Evolutionary conservation across 1,140 invertebrate species (phyloP).

Genomic region (Pissodes strobi): DNA sequence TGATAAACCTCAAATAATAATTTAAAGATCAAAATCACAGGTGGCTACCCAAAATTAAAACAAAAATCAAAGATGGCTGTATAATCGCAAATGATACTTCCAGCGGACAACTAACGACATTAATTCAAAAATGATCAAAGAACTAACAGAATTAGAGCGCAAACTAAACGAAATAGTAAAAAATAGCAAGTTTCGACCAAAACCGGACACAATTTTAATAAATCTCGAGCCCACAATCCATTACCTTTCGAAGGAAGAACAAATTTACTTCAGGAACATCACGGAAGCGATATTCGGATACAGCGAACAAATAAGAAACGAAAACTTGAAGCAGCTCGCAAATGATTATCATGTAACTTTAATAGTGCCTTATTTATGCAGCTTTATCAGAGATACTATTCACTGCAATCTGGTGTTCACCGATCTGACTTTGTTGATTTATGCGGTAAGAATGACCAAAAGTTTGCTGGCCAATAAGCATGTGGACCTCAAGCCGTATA

Average conservation of each 20-base stretch:
- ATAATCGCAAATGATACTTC: too few species aligned
- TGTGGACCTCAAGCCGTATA: constrained; percentile 31
- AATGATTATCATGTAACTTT: constrained; percentile 38
- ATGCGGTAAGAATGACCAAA: constrained; percentile 40
- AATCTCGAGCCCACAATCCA: constrained; percentile 38
- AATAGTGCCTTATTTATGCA: constrained; percentile 38
- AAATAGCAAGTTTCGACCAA: constrained; percentile 28
- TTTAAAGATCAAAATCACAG: too few species aligned
- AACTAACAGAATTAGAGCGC: too few species aligned
- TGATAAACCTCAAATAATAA: too few species aligned
- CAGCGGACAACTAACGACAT: too few species aligned
- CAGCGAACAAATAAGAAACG: constrained; percentile 41
- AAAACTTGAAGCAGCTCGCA: constrained; percentile 30
- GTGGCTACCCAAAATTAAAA: too few species aligned
- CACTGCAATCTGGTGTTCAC: constrained; percentile 38
- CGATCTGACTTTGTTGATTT: constrained; percentile 44
- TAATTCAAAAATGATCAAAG: too few species aligned
- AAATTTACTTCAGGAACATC: constrained; percentile 39
- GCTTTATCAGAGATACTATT: constrained; percentile 41
- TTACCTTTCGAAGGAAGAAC: constrained; percentile 40
- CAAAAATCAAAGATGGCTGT: too few species aligned
- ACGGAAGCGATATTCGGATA: constrained; percentile 45
- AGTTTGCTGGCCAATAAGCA: constrained; percentile 38
- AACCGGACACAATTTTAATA: constrained; percentile 38
- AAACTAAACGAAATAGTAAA: constrained; percentile 17